phyloP scores from a whole-genome alignment of 1,140 invertebrate species.

The Drosophila prosaltans region DNA sequence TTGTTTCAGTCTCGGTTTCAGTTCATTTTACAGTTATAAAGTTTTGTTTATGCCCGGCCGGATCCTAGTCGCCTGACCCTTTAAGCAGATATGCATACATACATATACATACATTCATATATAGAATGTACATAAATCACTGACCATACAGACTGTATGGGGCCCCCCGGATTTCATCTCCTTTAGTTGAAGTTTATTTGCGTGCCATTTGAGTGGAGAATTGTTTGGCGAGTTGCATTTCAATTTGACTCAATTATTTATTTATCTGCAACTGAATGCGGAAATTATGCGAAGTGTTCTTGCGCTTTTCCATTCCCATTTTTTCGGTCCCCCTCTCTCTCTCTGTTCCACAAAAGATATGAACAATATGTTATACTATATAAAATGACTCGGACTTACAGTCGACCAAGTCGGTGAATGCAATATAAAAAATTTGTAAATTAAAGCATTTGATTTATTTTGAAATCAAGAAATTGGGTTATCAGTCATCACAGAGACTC shows the following conservation, averaged over 20 bases:
- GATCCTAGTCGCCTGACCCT: slow-evolving; percentile 33
- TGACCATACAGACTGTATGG: slow-evolving; percentile 58
- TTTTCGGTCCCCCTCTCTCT: not conserved
- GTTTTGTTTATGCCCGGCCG: slow-evolving; percentile 39
- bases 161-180: slow-evolving; percentile 22
- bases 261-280: slow-evolving; percentile 79
- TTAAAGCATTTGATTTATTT: slow-evolving; percentile 75
- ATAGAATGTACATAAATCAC: slow-evolving; percentile 59
- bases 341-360: slow-evolving; percentile 33
- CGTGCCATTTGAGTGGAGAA: slow-evolving; percentile 58
- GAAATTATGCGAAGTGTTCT: slow-evolving; percentile 70
- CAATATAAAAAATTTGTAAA: slow-evolving; percentile 62
- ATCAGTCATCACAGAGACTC: slow-evolving; percentile 63
- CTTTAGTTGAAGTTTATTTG: slow-evolving; percentile 69
- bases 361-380: slow-evolving; percentile 58
- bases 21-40: slow-evolving; percentile 11
- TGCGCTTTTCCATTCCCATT: not conserved
- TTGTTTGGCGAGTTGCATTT: slow-evolving; percentile 80
- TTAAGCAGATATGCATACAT: slow-evolving; percentile 10
- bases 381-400: slow-evolving; percentile 35
- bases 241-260: slow-evolving; percentile 82
- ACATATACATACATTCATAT: not conserved
- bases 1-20: slow-evolving; percentile 13
- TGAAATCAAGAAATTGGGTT: slow-evolving; percentile 72
- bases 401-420: slow-evolving; percentile 25